These are phyloP conservation scores for Laticauda laticaudata DNA, from an alignment of 2,113 vertebrate genomes.

Conservation along the genomic window DNA sequence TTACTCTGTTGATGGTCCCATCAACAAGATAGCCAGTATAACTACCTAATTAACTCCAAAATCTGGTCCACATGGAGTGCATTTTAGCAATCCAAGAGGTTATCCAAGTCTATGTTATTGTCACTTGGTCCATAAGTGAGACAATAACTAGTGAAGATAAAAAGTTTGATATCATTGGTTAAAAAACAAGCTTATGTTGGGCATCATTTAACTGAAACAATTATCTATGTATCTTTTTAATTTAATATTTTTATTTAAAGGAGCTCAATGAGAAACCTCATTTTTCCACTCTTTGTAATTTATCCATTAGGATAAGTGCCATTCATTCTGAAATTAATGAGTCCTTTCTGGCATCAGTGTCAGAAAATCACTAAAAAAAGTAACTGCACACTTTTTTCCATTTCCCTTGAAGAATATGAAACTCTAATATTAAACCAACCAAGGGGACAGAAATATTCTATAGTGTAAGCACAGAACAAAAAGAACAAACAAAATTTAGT, in stretches of 20 bases:
- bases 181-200: background rate
- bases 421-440: constrained; percentile 26
- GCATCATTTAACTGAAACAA: background rate
- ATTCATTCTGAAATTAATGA: background rate
- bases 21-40: background rate
- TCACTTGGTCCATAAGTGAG: background rate
- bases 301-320: background rate
- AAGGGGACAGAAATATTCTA: constrained; percentile 28
- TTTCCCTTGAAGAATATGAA: constrained; percentile 19
- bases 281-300: background rate
- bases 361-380: background rate
- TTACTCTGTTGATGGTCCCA: background rate
- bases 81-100: background rate
- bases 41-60: background rate
- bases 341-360: background rate
- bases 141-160: background rate
- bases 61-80: background rate
- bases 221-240: background rate
- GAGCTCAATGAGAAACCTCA: background rate
- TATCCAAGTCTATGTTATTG: background rate
- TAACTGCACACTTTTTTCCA: background rate
- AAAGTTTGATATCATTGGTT: background rate
- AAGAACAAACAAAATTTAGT: background rate
- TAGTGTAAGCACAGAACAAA: background rate
- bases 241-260: constrained; percentile 11